Conservation (phyloP, 2,888 invertebrate genomes). For the Muschampia plurimacula region DNA sequence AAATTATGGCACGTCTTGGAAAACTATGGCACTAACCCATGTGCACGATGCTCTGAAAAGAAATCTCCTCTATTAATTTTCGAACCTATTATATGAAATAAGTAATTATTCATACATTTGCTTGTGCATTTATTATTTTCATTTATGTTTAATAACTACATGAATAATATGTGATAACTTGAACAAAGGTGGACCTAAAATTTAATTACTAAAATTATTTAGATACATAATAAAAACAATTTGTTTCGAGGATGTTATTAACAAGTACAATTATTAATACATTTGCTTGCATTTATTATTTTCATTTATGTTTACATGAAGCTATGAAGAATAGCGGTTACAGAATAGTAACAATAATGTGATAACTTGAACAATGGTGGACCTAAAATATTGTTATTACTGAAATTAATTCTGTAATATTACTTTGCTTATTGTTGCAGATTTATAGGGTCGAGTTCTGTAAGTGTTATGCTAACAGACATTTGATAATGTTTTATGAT, state of each 20-base stretch:
- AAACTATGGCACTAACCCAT: no score
- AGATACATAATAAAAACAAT: no score
- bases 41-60: no score
- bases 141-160: background rate
- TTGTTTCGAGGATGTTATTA: background rate
- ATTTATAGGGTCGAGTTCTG: conserved; percentile 24
- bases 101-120: background rate
- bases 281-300: background rate
- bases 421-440: conserved; percentile 29
- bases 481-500: conserved; percentile 23
- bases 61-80: no score
- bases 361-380: conserved; percentile 17
- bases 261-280: background rate
- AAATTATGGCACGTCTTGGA: no score
- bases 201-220: background rate
- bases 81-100: no score
- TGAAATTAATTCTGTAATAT: conserved; percentile 33
- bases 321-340: conserved; percentile 29
- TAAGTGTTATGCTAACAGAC: conserved; percentile 27
- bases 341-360: conserved; percentile 24
- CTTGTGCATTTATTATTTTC: background rate
- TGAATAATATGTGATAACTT: conserved; percentile 9
- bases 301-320: background rate
- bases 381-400: conserved; percentile 37
- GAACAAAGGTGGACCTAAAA: conserved; percentile 24